Percentiles rank a stretch among this genome's conserved stretches.
These are phyloP conservation scores for Heliangelus exortis DNA, from an alignment of 2,797 vertebrate genomes.

Conservation along the genomic window DNA sequence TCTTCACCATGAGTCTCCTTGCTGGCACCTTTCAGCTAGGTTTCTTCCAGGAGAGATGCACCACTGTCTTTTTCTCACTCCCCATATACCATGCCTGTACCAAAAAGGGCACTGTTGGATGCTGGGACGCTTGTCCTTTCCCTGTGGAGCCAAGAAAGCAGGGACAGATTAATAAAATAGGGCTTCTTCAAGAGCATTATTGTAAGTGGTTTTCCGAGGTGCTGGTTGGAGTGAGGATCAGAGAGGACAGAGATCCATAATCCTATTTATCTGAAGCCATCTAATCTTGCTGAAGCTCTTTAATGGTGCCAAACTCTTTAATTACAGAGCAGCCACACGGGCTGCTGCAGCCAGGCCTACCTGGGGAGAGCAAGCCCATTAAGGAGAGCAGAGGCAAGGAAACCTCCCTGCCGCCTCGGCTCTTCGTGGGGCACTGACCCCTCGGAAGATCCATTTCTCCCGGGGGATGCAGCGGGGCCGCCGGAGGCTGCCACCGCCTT, in stretches of 20 bases:
- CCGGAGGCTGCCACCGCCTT: background rate
- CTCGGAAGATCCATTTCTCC: background rate
- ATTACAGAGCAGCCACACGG: conserved; percentile 49
- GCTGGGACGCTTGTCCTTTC: background rate
- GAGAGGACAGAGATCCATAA: conserved; percentile 68
- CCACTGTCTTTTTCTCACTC: background rate
- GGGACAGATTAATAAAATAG: conserved; percentile 1
- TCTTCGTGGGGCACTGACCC: background rate
- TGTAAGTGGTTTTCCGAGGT: conserved; percentile 69
- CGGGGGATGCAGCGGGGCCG: background rate
- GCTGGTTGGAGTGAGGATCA: conserved; percentile 69
- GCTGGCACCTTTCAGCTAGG: too few species aligned
- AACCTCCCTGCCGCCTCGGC: background rate
- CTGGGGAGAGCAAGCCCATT: background rate
- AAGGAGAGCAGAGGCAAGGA: background rate
- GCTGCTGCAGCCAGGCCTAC: conserved; percentile 1
- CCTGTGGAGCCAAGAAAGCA: background rate
- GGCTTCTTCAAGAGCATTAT: conserved; percentile 65
- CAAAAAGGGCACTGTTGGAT: background rate
- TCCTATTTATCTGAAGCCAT: conserved; percentile 75
- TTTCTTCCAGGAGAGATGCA: too few species aligned
- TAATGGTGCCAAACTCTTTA: conserved; percentile 72
- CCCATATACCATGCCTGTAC: background rate
- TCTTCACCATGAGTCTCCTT: background rate
- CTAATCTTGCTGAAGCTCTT: conserved; percentile 79